Percentiles rank a stretch among this genome's conserved stretches.
These are phyloP conservation scores for Esperia sulphurella DNA, from an alignment of 2,888 invertebrate genomes.

Conservation along the genomic window DNA sequence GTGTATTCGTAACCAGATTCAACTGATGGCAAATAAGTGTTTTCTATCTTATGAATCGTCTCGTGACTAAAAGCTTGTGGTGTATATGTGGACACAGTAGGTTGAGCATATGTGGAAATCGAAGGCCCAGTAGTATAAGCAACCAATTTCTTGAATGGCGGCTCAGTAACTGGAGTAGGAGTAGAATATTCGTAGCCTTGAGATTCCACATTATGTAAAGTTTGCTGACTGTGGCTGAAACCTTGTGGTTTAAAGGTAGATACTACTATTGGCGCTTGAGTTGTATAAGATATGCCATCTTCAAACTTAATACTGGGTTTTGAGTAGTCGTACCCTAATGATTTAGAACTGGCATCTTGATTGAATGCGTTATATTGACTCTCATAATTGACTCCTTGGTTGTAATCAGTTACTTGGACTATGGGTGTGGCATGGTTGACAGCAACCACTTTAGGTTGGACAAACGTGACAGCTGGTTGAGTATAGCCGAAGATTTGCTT, in stretches of 20 bases:
- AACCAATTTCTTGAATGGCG: constrained; percentile 59
- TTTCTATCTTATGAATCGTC: constrained; percentile 46
- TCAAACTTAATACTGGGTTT: constrained; percentile 60
- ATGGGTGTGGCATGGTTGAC: constrained; percentile 45
- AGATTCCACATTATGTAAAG: constrained; percentile 47
- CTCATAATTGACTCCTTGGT: constrained; percentile 42
- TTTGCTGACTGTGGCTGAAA: constrained; percentile 55
- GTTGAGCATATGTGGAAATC: constrained; percentile 38
- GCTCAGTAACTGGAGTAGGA: constrained; percentile 52
- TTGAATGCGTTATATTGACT: neutral
- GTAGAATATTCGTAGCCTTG: constrained; percentile 52
- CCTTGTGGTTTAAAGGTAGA: constrained; percentile 57
- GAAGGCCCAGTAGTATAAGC: constrained; percentile 65
- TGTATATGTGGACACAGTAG: constrained; percentile 40
- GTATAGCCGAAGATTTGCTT: constrained; percentile 67
- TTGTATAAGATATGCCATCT: constrained; percentile 55
- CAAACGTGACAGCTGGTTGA: constrained; percentile 63
- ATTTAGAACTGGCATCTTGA: constrained; percentile 30
- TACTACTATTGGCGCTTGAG: constrained; percentile 49
- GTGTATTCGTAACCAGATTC: constrained; percentile 29
- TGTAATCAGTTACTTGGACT: constrained; percentile 43
- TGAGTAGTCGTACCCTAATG: constrained; percentile 46
- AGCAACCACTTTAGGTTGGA: constrained; percentile 54
- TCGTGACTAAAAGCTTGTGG: constrained; percentile 57
- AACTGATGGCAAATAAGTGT: constrained; percentile 30